Evolutionary conservation across 1,140 invertebrate genomes (phyloP).

Genomic region (Ceratosolen fusciceps): DNA sequence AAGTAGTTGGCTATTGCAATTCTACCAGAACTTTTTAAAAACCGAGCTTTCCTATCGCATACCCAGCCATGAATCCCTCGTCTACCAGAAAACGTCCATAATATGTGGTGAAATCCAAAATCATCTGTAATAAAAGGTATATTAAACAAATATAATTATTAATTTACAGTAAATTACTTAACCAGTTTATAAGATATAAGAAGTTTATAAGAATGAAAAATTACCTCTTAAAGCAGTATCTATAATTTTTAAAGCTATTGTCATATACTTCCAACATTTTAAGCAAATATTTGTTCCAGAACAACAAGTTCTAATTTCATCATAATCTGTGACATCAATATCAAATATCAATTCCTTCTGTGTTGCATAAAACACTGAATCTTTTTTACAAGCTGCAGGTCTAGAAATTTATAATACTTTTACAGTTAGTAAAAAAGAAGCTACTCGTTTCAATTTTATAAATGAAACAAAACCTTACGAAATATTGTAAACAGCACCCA

Average conservation of each 20-base stretch:
- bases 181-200: too few relatives aligned
- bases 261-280: slow-evolving; percentile 97
- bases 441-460: slow-evolving; percentile 58
- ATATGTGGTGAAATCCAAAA: slow-evolving; percentile 93
- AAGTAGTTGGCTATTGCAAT: slow-evolving; percentile 91
- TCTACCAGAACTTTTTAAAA: slow-evolving; percentile 66
- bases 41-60: slow-evolving; percentile 87
- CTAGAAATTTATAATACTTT: slow-evolving; percentile 59
- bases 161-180: not conserved
- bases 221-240: slow-evolving; percentile 83
- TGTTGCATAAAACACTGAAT: slow-evolving; percentile 62
- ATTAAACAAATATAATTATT: not conserved
- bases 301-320: slow-evolving; percentile 92
- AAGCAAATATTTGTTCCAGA: slow-evolving; percentile 86
- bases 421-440: slow-evolving; percentile 46
- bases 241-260: slow-evolving; percentile 90
- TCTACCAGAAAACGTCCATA: slow-evolving; percentile 98
- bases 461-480: slow-evolving; percentile 70
- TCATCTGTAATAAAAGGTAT: slow-evolving; percentile 77
- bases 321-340: slow-evolving; percentile 99
- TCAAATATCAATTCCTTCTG: slow-evolving; percentile 96
- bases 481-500: slow-evolving; percentile 89
- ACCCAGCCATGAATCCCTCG: slow-evolving; percentile 99
- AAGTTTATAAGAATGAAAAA: not conserved
- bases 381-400: slow-evolving; percentile 49